Base-by-base conservation (phyloP, 2,113 vertebrate species). In the Perccottus glenii region DNA sequence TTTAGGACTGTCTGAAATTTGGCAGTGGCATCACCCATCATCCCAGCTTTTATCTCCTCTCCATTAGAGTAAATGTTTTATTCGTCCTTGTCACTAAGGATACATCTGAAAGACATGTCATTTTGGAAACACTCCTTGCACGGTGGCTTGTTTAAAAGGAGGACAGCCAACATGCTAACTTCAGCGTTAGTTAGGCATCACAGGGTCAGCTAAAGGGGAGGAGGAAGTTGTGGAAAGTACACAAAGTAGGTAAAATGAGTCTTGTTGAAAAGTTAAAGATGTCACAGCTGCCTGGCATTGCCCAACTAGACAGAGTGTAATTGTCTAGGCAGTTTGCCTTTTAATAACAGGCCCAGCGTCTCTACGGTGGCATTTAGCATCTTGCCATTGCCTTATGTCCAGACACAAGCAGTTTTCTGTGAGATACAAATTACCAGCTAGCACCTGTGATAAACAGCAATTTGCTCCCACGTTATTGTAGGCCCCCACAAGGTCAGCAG, bases 21-120 rank as follows among this genome's bases (percentile, higher is more conserved):
- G 45, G 53, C 67, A 50, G 59, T 59, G 60, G 64, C 69, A 51
- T 51, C 48, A 35, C 36, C 65, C 70, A 62, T 69, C 77, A 65
- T 47, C 58, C 43, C 19, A 4, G 38, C 48, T 76, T 63, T 77
- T 60, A 74, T 73, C 48, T 65, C 56, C 65, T 62, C 55, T 85
- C 87, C 85, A 92, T 89, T 87, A 85, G 73, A 67, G 47, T 84
- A 77, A 85, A 90, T 86, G 83, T 82, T 87, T 87, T 71, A 88
- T 88, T 79, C 10, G 61, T 77, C 81, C 75, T 83, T 81, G 89
- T 85, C 82, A 65, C 58, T 51, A 53, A 6, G 64, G 76, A 72
- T 64, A 56, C 44, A 35, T 70, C 58, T 59, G 47, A 78, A 38
- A 59, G 80, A 79, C 68, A 27, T 58, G 71, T 77, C 73, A 60